Conservation (phyloP, 2,888 invertebrate genomes). For the Chesias legatella region DNA sequence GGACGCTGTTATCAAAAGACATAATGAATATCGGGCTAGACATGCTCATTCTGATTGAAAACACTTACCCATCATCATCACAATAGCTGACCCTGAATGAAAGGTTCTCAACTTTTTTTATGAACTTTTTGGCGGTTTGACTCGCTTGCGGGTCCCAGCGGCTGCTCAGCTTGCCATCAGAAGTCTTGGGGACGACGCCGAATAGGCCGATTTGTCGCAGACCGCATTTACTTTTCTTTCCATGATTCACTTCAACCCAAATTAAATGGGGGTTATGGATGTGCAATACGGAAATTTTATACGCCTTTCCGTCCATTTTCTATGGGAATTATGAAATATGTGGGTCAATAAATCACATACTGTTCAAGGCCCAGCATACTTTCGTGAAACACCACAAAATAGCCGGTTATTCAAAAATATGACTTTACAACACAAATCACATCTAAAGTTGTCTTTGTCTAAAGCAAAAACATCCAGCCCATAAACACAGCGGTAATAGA, state of each 20-base stretch:
- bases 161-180: constrained; percentile 8
- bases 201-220: constrained; percentile 14
- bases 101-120: constrained; percentile 6
- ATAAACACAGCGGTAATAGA: too few relatives aligned
- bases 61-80: constrained; percentile 11
- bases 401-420: too few relatives aligned
- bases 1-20: too few relatives aligned
- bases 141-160: constrained; percentile 7
- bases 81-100: constrained; percentile 11
- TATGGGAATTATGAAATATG: neutral
- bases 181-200: constrained; percentile 9
- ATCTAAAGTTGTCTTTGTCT: too few relatives aligned
- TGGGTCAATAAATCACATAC: constrained; percentile 2
- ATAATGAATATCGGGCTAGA: too few relatives aligned
- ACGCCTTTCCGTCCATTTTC: constrained; percentile 9
- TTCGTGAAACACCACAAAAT: too few relatives aligned
- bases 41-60: too few relatives aligned
- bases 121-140: constrained; percentile 12
- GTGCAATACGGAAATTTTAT: constrained; percentile 4
- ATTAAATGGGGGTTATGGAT: constrained; percentile 12
- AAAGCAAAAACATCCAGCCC: too few relatives aligned
- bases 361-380: too few relatives aligned
- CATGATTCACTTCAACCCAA: constrained; percentile 14
- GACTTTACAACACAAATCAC: too few relatives aligned
- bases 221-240: constrained; percentile 1